A percentile compares a stretch with the other conserved stretches of the same genome.
Conservation (phyloP, 2,888 invertebrate species). For the Steinernema carpocapsae region DNA sequence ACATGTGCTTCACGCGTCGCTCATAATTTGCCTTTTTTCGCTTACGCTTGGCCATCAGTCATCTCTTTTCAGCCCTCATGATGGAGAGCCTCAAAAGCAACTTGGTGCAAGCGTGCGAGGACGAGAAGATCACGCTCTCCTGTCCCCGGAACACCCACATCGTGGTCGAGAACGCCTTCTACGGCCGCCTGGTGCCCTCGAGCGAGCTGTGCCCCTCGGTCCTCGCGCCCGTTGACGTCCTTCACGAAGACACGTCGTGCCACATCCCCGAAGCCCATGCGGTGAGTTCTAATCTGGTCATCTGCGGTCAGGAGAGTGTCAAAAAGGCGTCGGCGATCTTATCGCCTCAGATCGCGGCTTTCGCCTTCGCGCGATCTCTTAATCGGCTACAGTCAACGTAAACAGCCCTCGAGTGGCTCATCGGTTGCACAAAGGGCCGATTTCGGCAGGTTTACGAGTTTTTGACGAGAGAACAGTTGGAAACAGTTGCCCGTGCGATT, state of each 20-base stretch:
- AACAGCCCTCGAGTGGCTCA: no score
- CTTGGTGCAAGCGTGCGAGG: slow-evolving; percentile 89
- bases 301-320: slow-evolving; percentile 35
- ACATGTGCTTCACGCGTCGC: slow-evolving; percentile 10
- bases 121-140: slow-evolving; percentile 82
- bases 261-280: slow-evolving; percentile 66
- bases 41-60: neutral
- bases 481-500: slow-evolving; percentile 22
- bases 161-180: slow-evolving; percentile 65
- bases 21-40: neutral
- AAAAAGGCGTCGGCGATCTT: neutral
- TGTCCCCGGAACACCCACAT: slow-evolving; percentile 91
- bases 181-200: slow-evolving; percentile 67
- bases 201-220: slow-evolving; percentile 60
- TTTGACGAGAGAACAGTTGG: neutral
- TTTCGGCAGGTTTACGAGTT: neutral
- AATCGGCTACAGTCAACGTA: slow-evolving; percentile 1
- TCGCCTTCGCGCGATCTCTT: neutral
- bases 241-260: slow-evolving; percentile 59
- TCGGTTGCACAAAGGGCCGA: neutral
- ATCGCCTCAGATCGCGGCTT: neutral
- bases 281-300: slow-evolving; percentile 48
- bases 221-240: slow-evolving; percentile 35
- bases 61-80: slow-evolving; percentile 78
- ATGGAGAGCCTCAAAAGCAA: slow-evolving; percentile 88